Percentiles rank a stretch among this genome's conserved stretches.
These are phyloP conservation scores for Darwinula stevensoni DNA, from an alignment of 2,888 invertebrate genomes.

Conservation along the genomic window DNA sequence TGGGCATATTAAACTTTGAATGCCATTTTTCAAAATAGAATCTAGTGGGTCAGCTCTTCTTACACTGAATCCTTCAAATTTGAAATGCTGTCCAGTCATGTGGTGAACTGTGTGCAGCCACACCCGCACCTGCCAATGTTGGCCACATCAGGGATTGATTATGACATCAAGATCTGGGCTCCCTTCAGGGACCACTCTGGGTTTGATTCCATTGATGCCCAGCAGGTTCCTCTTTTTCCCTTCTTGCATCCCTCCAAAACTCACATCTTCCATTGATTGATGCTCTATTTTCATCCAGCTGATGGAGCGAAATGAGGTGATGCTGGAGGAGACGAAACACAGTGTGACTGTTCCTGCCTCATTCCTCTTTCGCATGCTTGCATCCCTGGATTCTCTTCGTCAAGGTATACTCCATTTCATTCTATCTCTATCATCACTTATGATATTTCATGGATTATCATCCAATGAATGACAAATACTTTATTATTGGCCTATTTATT, in stretches of 20 bases:
- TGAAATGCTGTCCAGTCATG: no score
- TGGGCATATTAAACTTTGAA: no score
- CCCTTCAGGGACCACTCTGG: constrained; percentile 28
- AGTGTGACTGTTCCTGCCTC: constrained; percentile 62
- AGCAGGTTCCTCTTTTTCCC: no score
- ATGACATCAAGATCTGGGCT: constrained; percentile 55
- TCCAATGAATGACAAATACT: no score
- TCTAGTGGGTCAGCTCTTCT: no score
- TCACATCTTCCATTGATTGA: constrained; percentile 3
- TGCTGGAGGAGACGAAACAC: constrained; percentile 57
- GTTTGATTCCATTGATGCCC: constrained; percentile 30
- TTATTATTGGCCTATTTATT: no score
- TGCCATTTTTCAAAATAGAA: no score
- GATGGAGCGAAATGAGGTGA: constrained; percentile 40
- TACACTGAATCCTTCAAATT: no score
- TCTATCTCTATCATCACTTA: no score
- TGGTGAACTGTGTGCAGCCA: constrained; percentile 53
- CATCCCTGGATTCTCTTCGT: constrained; percentile 13
- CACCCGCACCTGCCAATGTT: constrained; percentile 43
- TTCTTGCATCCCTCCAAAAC: constrained; percentile 11
- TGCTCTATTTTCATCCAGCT: constrained; percentile 22
- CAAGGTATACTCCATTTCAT: no score
- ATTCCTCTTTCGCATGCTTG: constrained; percentile 35
- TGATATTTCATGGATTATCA: no score
- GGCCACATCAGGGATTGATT: constrained; percentile 62